Percentiles rank a stretch among this genome's conserved stretches.
Conservation (phyloP, 2,797 vertebrate species). For the Pipistrellus nathusii region DNA sequence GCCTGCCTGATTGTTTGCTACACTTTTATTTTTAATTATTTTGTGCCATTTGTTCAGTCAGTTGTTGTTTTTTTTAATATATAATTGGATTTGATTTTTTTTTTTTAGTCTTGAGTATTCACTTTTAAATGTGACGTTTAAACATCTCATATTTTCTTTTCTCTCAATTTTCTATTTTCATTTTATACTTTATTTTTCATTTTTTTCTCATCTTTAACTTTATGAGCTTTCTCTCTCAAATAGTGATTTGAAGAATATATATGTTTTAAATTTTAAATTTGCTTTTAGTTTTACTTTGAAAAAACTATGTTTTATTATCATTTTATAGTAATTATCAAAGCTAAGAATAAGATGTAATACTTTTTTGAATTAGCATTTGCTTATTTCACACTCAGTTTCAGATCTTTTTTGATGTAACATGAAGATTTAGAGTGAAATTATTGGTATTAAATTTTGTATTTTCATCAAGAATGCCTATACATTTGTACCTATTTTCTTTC, state of each 20-base stretch:
- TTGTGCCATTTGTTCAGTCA: background rate
- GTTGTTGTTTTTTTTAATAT: background rate
- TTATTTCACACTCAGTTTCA: background rate
- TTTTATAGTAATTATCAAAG: conserved; percentile 2
- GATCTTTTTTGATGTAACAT: background rate
- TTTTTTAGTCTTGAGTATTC: background rate
- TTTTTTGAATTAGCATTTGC: conserved; percentile 1
- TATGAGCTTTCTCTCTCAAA: background rate
- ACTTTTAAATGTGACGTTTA: background rate
- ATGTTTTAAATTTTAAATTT: background rate
- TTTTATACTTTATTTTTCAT: background rate
- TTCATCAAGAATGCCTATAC: background rate
- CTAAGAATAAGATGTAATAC: background rate
- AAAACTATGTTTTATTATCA: background rate
- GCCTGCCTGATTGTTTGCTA: background rate
- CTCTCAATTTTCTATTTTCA: background rate
- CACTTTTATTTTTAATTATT: conserved; percentile 13
- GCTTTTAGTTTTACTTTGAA: background rate
- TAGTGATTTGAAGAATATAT: background rate
- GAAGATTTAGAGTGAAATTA: background rate
- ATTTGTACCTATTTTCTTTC: background rate
- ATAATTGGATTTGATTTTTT: background rate
- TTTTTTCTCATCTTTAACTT: conserved; percentile 14
- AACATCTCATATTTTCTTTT: background rate
- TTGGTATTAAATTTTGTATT: background rate